Percentiles rank a stretch among this genome's conserved stretches.
Conservation (phyloP, 1,140 invertebrate genomes). For the Cydia pomonella region DNA sequence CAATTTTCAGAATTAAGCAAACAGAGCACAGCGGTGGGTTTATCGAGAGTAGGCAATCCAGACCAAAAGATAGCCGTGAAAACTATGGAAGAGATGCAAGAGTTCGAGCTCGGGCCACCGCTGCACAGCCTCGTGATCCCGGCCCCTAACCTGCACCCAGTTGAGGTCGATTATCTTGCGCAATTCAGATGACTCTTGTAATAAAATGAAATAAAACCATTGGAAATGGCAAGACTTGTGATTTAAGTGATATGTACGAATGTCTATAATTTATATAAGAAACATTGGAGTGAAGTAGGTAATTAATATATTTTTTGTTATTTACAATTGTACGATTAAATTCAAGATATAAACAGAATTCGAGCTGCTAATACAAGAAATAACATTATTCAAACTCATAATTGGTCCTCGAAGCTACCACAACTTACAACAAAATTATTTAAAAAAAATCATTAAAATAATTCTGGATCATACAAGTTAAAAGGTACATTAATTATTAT, state of each 20-base stretch:
- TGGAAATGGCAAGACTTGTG: conserved; percentile 25
- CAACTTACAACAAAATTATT: conserved; percentile 65
- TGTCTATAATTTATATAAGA: conserved; percentile 37
- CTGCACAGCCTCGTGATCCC: conserved; percentile 96
- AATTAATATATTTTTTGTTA: conserved; percentile 77
- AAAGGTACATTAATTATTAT: conserved; percentile 81
- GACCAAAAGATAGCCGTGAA: conserved; percentile 90
- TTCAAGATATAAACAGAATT: conserved; percentile 73
- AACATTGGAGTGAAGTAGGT: conserved; percentile 47
- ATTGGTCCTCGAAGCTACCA: conserved; percentile 79
- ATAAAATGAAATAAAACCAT: conserved; percentile 39
- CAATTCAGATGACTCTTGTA: conserved; percentile 79
- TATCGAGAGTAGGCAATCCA: conserved; percentile 93
- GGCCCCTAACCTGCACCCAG: conserved; percentile 91
- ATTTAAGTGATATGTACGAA: conserved; percentile 30
- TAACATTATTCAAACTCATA: conserved; percentile 66
- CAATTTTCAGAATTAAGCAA: conserved; percentile 77
- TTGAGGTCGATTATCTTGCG: conserved; percentile 93
- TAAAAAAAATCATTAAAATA: conserved; percentile 60
- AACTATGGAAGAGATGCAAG: conserved; percentile 87
- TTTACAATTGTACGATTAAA: conserved; percentile 75
- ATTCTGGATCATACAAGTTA: conserved; percentile 70
- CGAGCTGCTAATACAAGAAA: conserved; percentile 69
- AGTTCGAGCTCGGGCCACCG: conserved; percentile 91
- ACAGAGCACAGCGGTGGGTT: conserved; percentile 88